These are phyloP conservation scores for Saimiri boliviensis DNA, from an alignment of 2,113 vertebrate genomes.

Conservation along the genomic window DNA sequence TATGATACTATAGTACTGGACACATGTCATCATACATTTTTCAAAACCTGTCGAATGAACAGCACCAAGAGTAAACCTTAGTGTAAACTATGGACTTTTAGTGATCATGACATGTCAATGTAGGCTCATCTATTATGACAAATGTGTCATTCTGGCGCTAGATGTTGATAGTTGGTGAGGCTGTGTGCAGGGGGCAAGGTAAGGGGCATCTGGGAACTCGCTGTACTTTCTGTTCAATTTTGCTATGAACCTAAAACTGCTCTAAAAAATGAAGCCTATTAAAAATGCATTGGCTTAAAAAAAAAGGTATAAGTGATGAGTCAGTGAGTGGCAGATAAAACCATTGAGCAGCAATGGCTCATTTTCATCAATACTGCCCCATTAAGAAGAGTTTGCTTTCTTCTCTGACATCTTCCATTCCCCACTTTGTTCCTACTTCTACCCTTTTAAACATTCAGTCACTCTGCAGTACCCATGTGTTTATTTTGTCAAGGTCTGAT, in stretches of 20 bases:
- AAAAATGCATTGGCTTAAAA: neutral
- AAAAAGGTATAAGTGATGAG: neutral
- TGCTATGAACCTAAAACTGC: conserved; percentile 11
- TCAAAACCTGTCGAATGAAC: neutral
- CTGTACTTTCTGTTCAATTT: neutral
- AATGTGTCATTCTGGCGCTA: neutral
- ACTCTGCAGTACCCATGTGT: neutral
- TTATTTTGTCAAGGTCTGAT: neutral
- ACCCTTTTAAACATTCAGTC: neutral
- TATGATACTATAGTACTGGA: neutral
- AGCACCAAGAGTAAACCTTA: neutral
- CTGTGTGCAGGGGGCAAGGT: neutral
- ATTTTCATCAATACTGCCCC: neutral
- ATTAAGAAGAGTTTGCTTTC: neutral
- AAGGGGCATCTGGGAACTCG: neutral
- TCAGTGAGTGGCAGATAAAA: neutral
- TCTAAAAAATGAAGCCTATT: neutral
- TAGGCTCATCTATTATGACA: neutral
- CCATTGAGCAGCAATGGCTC: neutral
- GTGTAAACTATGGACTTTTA: neutral
- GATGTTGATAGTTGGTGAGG: neutral
- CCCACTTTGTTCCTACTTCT: neutral
- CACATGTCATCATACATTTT: neutral
- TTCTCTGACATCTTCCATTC: neutral
- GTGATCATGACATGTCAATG: neutral